Conservation (phyloP, 2,113 vertebrate species). For the Tangachromis dhanisi region DNA sequence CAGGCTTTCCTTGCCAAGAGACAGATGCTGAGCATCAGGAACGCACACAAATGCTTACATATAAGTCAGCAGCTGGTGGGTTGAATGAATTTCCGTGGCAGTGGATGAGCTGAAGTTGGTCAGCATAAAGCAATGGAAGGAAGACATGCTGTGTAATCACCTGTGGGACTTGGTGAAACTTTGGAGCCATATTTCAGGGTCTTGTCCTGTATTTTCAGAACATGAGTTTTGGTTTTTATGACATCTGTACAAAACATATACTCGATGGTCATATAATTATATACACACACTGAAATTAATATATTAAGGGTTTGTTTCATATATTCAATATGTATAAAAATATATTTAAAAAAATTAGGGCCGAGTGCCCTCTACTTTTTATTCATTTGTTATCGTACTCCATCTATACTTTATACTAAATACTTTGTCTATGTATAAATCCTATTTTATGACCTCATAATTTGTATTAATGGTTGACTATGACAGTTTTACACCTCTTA, state of each 20-base stretch:
- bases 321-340: neutral
- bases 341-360: neutral
- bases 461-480: neutral
- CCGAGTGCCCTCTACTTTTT: neutral
- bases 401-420: neutral
- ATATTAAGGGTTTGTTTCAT: neutral
- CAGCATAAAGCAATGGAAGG: constrained; percentile 9
- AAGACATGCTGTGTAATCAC: constrained; percentile 4
- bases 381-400: neutral
- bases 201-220: neutral
- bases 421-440: neutral
- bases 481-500: neutral
- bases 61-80: constrained; percentile 14
- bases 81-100: neutral
- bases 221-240: neutral
- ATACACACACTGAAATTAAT: fast-evolving
- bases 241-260: neutral
- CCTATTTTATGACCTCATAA: neutral
- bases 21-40: constrained; percentile 7
- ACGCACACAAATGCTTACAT: neutral
- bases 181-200: neutral
- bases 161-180: neutral
- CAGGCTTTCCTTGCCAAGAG: neutral
- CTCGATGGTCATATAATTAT: neutral
- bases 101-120: constrained; percentile 15